Evolutionary conservation across 2,888 invertebrate genomes (phyloP).

Genomic region (Ditylenchus weischeri): DNA sequence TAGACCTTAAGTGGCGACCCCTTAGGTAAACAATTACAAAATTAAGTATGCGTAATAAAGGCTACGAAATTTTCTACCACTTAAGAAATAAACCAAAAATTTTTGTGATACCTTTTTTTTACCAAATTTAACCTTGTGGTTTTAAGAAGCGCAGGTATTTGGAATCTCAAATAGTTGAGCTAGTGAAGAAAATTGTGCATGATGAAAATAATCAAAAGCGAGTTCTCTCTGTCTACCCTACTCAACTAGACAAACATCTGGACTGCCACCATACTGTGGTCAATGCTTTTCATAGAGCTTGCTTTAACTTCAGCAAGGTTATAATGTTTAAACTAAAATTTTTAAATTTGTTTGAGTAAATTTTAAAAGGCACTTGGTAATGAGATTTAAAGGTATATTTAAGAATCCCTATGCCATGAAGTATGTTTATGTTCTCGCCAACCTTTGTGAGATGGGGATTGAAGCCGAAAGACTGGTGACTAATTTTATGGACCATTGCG

Average conservation of each 20-base stretch:
- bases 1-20: too few species aligned
- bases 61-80: too few species aligned
- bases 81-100: too few species aligned
- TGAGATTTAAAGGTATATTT: too few species aligned
- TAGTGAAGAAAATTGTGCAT: slow-evolving; percentile 30
- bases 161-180: slow-evolving; percentile 21
- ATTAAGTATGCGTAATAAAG: too few species aligned
- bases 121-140: too few species aligned
- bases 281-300: slow-evolving; percentile 53
- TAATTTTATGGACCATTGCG: slow-evolving; percentile 37
- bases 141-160: slow-evolving; percentile 31
- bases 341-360: too few species aligned
- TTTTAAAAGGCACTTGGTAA: too few species aligned
- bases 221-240: slow-evolving; percentile 44
- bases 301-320: slow-evolving; percentile 60
- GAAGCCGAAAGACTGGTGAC: slow-evolving; percentile 33
- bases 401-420: slow-evolving; percentile 61
- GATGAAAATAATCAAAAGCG: slow-evolving; percentile 31
- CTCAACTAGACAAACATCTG: slow-evolving; percentile 44
- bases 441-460: slow-evolving; percentile 56
- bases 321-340: slow-evolving; percentile 33
- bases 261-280: slow-evolving; percentile 59
- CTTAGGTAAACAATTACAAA: too few species aligned
- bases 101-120: too few species aligned
- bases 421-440: slow-evolving; percentile 60